phyloP scores from a whole-genome alignment of 2,113 vertebrate genomes.

The Sardina pilchardus region DNA sequence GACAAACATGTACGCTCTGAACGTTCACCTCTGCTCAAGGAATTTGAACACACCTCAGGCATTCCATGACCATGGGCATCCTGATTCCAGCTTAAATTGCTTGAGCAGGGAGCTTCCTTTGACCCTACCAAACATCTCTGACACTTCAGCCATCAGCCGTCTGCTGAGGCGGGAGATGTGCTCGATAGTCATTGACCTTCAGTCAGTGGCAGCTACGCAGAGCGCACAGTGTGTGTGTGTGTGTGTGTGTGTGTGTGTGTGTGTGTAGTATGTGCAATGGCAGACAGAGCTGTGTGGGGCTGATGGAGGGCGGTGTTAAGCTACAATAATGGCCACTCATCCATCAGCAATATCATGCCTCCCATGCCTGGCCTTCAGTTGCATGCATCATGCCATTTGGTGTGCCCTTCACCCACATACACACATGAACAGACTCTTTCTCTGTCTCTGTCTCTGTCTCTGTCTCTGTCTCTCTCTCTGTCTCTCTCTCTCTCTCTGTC shows the following conservation, averaged over 20 bases:
- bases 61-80: too few relatives aligned
- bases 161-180: background rate
- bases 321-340: background rate
- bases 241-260: slow-evolving; percentile 16
- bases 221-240: background rate
- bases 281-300: background rate
- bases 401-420: background rate
- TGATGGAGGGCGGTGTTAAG: background rate
- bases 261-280: background rate
- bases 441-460: too few relatives aligned
- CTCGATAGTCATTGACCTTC: background rate
- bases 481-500: too few relatives aligned
- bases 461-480: background rate
- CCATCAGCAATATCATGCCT: background rate
- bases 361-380: background rate
- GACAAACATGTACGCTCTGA: too few relatives aligned
- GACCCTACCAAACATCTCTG: background rate
- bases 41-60: too few relatives aligned
- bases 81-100: background rate
- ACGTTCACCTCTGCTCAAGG: too few relatives aligned
- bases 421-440: background rate
- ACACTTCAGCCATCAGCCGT: background rate
- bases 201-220: background rate
- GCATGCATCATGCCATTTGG: background rate
- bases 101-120: background rate